A percentile compares a stretch with the other conserved stretches of the same genome.
phyloP scores from a whole-genome alignment of 2,888 invertebrate genomes.

The Alviniconcha strummeri region DNA sequence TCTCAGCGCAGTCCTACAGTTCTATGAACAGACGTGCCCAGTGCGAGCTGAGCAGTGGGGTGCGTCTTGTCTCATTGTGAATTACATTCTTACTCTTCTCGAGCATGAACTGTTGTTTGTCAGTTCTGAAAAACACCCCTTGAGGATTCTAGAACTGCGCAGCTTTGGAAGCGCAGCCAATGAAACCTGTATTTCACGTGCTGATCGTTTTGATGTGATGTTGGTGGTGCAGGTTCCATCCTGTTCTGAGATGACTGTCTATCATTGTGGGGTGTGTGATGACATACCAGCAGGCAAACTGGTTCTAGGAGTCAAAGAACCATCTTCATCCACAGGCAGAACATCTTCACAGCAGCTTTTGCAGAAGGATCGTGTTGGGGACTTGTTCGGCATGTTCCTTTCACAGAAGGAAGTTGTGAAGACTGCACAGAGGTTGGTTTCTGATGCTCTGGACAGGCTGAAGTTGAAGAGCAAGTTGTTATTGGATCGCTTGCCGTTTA shows the following conservation, averaged over 20 bases:
- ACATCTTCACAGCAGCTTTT: neutral
- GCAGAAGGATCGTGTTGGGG: constrained; percentile 30
- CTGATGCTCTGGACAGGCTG: constrained; percentile 51
- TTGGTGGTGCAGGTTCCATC: constrained; percentile 49
- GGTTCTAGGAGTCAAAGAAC: constrained; percentile 45
- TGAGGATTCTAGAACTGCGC: constrained; percentile 50
- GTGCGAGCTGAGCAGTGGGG: constrained; percentile 49
- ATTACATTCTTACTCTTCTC: constrained; percentile 54
- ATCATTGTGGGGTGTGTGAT: constrained; percentile 41
- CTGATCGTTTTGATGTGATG: constrained; percentile 57
- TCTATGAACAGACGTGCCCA: constrained; percentile 50
- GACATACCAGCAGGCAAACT: constrained; percentile 56
- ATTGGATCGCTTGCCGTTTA: constrained; percentile 57
- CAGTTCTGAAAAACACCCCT: constrained; percentile 12
- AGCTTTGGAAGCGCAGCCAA: constrained; percentile 54
- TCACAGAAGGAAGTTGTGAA: constrained; percentile 44
- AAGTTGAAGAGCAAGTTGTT: constrained; percentile 49
- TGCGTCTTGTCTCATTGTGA: constrained; percentile 50
- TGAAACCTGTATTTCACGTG: constrained; percentile 48
- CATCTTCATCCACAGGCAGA: neutral
- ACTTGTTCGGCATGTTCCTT: constrained; percentile 34
- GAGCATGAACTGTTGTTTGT: constrained; percentile 45
- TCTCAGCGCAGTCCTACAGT: constrained; percentile 46
- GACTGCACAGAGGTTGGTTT: constrained; percentile 48
- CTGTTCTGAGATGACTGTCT: constrained; percentile 40